Base-by-base conservation (phyloP, 2,797 vertebrate genomes). In the Nyctalus aviator region DNA sequence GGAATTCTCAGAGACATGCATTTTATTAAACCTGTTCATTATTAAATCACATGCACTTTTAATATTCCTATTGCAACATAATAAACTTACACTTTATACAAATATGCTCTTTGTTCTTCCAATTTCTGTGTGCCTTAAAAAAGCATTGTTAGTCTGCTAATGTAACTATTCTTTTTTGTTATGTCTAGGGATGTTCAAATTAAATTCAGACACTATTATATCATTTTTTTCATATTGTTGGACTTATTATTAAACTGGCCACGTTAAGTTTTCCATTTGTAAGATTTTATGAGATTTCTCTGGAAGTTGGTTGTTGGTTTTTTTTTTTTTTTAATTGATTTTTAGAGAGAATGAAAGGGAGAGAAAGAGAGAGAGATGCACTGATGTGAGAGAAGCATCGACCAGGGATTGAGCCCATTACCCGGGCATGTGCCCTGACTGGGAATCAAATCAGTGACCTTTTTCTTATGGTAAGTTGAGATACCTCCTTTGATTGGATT, bases 41-140 rank as follows among this genome's bases (percentile, higher is more conserved):
- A 11, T 87, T 94, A 96, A 92, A 57, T 62, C 76, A 50, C 27
- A 76, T 32, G n/a, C 35, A 25, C 62, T 83, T 55, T 85, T 91
- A 79, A 68, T 71, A 84, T 32, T 84, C 55, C 78, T 46, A 55
- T 20, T 88, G 25, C 2, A 44, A 72, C 73, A 93, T 3, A 87
- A 73, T 20, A 84, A 84, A 57, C 9, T 85, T 79, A 69, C 1
- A 2, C 78, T 94, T 69, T 90, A 75, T n/a, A 76, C 41, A 90
- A 88, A 71, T 68, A 69, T 30, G 35, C 8, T 62, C 46, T 81
- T 57, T 57, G 55, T 62, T 89, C 46, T 32, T 91, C 50, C 84
- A 88, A 10, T 77, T 90, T 89, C 27, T 59, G 55, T 71, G 35
- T 23, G 12, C 48, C 44, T 84, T 73, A 68, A 75, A 50, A 72